Conservation (phyloP, 2,113 vertebrate species). For the Aldabrachelys gigantea region DNA sequence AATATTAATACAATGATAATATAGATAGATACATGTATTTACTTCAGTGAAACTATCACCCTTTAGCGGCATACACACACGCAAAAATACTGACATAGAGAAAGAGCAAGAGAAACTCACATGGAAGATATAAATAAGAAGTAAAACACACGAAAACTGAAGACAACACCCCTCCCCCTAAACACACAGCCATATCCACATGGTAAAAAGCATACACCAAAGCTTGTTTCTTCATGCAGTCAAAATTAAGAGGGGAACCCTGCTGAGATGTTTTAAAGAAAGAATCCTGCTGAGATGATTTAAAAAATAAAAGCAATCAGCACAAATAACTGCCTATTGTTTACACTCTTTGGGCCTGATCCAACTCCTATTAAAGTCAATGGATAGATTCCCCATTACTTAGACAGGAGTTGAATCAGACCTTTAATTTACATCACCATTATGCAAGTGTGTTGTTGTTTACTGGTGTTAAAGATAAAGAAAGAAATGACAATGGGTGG, state of each 20-base stretch:
- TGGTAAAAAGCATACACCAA: not conserved
- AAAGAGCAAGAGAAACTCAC: not conserved
- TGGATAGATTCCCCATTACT: not conserved
- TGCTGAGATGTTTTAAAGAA: not conserved
- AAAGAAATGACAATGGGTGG: not conserved
- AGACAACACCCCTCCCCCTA: not conserved
- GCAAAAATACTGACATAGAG: not conserved
- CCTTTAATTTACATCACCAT: not conserved
- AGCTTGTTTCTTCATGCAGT: not conserved
- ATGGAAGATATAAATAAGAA: not conserved
- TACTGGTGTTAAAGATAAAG: not conserved
- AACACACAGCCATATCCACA: not conserved
- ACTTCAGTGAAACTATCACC: not conserved
- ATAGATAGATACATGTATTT: not conserved
- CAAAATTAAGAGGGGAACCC: not conserved
- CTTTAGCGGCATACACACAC: not conserved
- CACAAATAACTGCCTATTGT: constrained; percentile 7
- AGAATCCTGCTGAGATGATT: not conserved
- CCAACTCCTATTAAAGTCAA: not conserved
- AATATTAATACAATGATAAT: not conserved
- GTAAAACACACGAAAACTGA: not conserved
- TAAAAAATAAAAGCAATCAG: constrained; percentile 31
- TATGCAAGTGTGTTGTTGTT: not conserved
- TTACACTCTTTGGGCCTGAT: not conserved
- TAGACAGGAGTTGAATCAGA: not conserved